Percentiles rank a stretch among this genome's conserved stretches.
phyloP scores from a whole-genome alignment of 2,113 vertebrate species.

The Sebastes fasciatus region DNA sequence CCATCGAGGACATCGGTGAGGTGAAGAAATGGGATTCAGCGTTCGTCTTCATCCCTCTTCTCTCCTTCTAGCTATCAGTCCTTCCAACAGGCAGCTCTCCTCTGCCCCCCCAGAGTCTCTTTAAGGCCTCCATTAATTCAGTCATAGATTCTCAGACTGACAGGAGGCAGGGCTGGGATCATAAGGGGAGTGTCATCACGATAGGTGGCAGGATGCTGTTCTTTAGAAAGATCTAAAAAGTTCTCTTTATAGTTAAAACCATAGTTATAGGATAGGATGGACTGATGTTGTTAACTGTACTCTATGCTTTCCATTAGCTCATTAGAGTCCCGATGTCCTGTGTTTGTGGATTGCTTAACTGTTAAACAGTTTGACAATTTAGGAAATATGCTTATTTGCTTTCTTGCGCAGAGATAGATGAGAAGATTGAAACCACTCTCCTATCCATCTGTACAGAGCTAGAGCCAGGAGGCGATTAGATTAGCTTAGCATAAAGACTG shows the following conservation, averaged over 20 bases:
- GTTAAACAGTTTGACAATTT: background rate
- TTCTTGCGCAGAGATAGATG: too few relatives aligned
- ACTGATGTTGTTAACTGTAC: background rate
- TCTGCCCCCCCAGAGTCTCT: slow-evolving; percentile 30
- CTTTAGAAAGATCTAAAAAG: background rate
- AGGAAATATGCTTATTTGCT: background rate
- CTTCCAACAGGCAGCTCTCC: slow-evolving; percentile 20
- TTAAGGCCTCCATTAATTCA: slow-evolving; percentile 46
- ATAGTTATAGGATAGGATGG: background rate
- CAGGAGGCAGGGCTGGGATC: slow-evolving; percentile 8
- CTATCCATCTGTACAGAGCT: too few relatives aligned
- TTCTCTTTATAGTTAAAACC: background rate
- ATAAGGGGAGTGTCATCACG: background rate
- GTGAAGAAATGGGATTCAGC: slow-evolving; percentile 5
- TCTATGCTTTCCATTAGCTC: background rate
- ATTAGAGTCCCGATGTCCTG: too few relatives aligned
- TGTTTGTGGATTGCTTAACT: background rate
- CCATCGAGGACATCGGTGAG: background rate
- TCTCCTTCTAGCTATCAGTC: background rate
- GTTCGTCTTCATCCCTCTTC: slow-evolving; percentile 16
- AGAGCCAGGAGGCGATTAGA: too few relatives aligned
- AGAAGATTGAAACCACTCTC: too few relatives aligned
- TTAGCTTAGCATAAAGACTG: too few relatives aligned
- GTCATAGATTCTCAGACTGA: slow-evolving; percentile 24
- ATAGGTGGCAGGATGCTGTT: background rate